Evolutionary conservation across 2,113 vertebrate species (phyloP).

Genomic region (Anguilla rostrata): DNA sequence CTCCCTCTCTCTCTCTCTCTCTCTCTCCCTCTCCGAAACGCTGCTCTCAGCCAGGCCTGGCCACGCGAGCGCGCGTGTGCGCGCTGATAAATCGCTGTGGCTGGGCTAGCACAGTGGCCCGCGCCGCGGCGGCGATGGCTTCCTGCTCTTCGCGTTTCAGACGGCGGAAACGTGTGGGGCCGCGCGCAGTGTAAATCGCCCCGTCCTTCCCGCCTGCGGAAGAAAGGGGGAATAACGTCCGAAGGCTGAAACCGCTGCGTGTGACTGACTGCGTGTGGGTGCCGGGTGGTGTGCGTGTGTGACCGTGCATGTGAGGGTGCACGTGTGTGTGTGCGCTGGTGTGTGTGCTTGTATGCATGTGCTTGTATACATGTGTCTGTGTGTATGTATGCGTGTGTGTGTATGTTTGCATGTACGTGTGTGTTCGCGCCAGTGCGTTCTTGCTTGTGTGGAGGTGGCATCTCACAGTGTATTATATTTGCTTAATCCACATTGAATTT

Average conservation of each 20-base stretch:
- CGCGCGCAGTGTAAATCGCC: neutral
- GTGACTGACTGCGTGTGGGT: neutral
- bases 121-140: neutral
- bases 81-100: neutral
- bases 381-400: neutral
- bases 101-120: neutral
- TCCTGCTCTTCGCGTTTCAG: neutral
- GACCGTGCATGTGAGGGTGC: neutral
- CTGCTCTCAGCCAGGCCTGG: neutral
- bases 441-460: neutral
- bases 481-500: conserved; percentile 21
- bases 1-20: too few species aligned
- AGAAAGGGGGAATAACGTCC: neutral
- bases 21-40: neutral
- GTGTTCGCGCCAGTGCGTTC: conserved; percentile 41
- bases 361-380: neutral
- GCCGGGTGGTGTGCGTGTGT: too few species aligned
- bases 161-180: neutral
- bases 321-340: too few species aligned
- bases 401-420: conserved; percentile 14
- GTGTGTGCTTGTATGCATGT: neutral
- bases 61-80: neutral
- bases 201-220: neutral
- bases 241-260: neutral
- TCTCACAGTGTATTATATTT: conserved; percentile 43